Evolutionary conservation across 30 jellyfish, hydroid and myxozoan species (phyloP), one percentile per base, ranked within the genome.

Genomic region (Aurelia aurita complex sp. Pacific): DNA sequence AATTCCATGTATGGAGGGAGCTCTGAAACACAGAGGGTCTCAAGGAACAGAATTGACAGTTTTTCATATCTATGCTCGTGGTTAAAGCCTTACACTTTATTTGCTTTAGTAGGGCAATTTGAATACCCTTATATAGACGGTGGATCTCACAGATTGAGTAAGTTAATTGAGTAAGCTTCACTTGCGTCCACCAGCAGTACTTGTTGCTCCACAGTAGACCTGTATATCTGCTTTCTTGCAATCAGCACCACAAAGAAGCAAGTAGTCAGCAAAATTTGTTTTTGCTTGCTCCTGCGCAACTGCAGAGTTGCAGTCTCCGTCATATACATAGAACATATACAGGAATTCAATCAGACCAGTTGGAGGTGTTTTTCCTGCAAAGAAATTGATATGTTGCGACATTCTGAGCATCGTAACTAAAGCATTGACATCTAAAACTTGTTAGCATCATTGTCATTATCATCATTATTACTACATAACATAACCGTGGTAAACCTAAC

Each of bases 221-320:
- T 40, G 74, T 6, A 74, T 57, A 16, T 59, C 77, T 34, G 68
- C 88, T 7, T 40, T 38, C 54, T 74, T 65, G 34, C 85, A 69
- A 23, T 38, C 50, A 36, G 10, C 59, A 13, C 95, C 76, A 57
- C 90, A 65, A 16, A 79, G 79, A 1, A 1, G 69, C 34, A 86
- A 66, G 40, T 80, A 52, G 18, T 3, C 3, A 59, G 4, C 29
- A 18, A 59, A 59, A 13, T 13, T 15, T 59, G 52, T 52, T 69
- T 80, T 81, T 33, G 76, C 83, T 32, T 55, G 65, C 35, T 38
- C 78, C 52, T 87, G 88, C 1, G 91, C 86, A 36, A 97, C 97
- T 50, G 33, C 77, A 14, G 77, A 23, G 16, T 53, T 61, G 38
- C 98, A 92, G 51, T 86, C 95, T 15, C 98, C 98, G 17, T 74